These are phyloP conservation scores for Epinephelus coioides DNA, from an alignment of 2,797 vertebrate species.

Conservation along the genomic window DNA sequence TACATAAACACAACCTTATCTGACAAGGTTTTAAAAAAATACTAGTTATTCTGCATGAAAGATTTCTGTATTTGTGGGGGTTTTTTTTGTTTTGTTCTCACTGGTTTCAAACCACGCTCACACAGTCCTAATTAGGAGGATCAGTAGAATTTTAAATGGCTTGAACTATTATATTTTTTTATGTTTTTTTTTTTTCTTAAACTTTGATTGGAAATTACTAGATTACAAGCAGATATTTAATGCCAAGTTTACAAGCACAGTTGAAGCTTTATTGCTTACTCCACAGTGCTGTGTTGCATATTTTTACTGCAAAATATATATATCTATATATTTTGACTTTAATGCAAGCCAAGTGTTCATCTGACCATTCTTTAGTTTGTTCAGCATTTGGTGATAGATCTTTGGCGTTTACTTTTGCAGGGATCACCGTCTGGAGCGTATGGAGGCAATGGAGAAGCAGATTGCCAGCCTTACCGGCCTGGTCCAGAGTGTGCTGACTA, in stretches of 20 bases:
- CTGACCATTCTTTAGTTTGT: not conserved
- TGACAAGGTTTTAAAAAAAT: not conserved
- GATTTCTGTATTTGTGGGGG: not conserved
- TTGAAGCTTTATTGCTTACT: not conserved
- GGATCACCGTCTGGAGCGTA: slow-evolving; percentile 90
- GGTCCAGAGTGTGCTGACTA: slow-evolving; percentile 96
- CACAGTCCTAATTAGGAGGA: not conserved
- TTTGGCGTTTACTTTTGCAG: slow-evolving; percentile 44
- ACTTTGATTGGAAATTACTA: not conserved
- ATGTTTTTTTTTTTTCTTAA: not conserved
- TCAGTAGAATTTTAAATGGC: not conserved
- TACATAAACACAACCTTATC: not conserved
- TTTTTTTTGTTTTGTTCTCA: not conserved
- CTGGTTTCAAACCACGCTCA: not conserved
- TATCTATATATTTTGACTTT: not conserved
- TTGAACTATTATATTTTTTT: not conserved
- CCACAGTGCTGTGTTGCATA: not conserved
- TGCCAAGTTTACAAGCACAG: not conserved
- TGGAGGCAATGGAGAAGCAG: slow-evolving; percentile 99
- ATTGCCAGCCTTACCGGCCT: slow-evolving; percentile 98
- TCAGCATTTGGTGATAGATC: slow-evolving; percentile 3
- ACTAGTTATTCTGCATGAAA: not conserved
- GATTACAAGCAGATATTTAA: not conserved
- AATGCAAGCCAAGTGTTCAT: not conserved
- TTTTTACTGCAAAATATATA: not conserved